phyloP scores from a whole-genome alignment of 2,797 vertebrate genomes.

The Halcyon badia region DNA sequence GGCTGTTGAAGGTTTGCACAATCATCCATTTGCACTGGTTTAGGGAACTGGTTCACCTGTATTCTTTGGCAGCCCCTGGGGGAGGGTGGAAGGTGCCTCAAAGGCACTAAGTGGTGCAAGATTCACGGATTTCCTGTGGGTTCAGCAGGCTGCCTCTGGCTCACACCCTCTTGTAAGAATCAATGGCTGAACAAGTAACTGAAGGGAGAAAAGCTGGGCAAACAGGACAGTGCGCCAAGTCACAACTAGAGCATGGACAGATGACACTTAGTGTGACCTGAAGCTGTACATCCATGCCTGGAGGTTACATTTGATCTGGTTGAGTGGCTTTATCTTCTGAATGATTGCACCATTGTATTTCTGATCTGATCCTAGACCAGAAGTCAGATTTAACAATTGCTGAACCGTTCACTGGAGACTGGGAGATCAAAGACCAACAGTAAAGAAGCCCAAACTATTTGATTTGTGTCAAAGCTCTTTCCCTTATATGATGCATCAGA shows the following conservation, averaged over 20 bases:
- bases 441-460: neutral
- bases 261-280: no score
- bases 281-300: neutral
- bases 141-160: accelerated
- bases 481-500: neutral
- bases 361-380: neutral
- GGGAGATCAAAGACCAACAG: neutral
- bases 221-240: accelerated
- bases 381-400: neutral
- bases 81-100: neutral
- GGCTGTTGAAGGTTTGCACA: neutral
- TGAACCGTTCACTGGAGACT: neutral
- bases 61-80: neutral
- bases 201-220: neutral
- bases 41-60: neutral
- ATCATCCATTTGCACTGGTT: neutral
- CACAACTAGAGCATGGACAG: accelerated
- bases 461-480: neutral
- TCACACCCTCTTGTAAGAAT: accelerated
- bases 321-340: neutral
- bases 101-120: neutral
- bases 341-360: neutral
- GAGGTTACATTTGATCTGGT: neutral
- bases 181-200: neutral
- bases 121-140: accelerated